These are phyloP conservation scores for Drosophila tropicalis DNA, from an alignment of 1,140 invertebrate genomes.

Conservation along the genomic window DNA sequence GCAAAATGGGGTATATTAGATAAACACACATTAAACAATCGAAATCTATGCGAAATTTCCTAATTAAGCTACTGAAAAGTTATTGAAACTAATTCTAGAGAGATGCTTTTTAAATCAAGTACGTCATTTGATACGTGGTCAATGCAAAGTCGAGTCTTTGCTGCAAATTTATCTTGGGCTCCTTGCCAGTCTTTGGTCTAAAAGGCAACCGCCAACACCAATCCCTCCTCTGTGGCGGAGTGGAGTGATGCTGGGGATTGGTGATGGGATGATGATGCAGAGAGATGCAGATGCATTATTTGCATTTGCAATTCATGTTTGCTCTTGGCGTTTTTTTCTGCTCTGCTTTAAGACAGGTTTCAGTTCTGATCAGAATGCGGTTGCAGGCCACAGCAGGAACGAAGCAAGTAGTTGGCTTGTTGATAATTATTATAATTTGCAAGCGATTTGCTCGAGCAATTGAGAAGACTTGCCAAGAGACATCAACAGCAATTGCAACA, in stretches of 20 bases:
- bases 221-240: not conserved
- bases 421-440: constrained; percentile 76
- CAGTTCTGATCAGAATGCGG: constrained; percentile 20
- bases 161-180: constrained; percentile 22
- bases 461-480: constrained; percentile 56
- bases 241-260: not conserved
- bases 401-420: constrained; percentile 44
- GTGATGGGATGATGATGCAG: constrained; percentile 5
- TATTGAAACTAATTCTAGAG: too few relatives aligned
- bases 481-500: constrained; percentile 5
- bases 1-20: constrained; percentile 9
- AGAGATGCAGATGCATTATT: constrained; percentile 53
- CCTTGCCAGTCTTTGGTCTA: constrained; percentile 69
- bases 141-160: constrained; percentile 30
- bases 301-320: constrained; percentile 66
- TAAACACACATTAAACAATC: too few relatives aligned
- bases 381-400: constrained; percentile 20
- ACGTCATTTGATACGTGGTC: constrained; percentile 16
- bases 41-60: too few relatives aligned
- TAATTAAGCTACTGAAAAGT: too few relatives aligned
- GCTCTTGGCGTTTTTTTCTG: constrained; percentile 8
- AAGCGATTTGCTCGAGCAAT: constrained; percentile 45
- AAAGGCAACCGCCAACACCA: constrained; percentile 47
- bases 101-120: too few relatives aligned
- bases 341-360: constrained; percentile 60